These are phyloP conservation scores for Lycocerus yunnanus DNA, from an alignment of 2,888 invertebrate species.

Conservation along the genomic window DNA sequence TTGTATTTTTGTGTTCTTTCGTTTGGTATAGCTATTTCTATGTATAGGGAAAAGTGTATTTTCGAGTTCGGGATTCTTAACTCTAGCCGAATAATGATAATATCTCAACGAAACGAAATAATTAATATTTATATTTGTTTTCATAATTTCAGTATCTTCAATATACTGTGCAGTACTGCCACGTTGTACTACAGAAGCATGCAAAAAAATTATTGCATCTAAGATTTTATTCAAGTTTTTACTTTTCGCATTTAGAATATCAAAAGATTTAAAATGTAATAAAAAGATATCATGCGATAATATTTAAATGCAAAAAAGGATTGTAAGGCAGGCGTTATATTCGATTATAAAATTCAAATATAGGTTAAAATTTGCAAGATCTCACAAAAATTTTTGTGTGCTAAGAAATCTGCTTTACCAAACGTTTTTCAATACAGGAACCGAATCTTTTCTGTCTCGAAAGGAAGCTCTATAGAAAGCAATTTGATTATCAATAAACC, in stretches of 20 bases:
- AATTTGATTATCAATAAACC: constrained; percentile 23
- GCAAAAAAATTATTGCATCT: neutral
- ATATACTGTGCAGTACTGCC: too few species aligned
- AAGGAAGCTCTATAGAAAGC: constrained; percentile 16
- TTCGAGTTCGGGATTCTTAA: too few species aligned
- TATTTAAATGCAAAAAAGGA: neutral
- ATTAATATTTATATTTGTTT: too few species aligned
- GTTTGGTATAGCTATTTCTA: too few species aligned
- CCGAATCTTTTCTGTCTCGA: constrained; percentile 11
- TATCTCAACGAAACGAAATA: too few species aligned
- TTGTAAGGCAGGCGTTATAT: neutral
- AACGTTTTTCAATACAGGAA: neutral
- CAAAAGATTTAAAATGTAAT: neutral
- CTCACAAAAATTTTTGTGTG: neutral
- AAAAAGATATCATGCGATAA: neutral
- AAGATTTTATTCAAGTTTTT: neutral
- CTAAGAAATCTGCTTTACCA: neutral
- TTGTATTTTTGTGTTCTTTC: too few species aligned
- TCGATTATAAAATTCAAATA: neutral
- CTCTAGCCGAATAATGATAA: too few species aligned
- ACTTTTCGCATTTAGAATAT: neutral
- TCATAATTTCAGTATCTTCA: too few species aligned
- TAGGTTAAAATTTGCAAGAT: neutral
- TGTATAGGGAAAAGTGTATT: too few species aligned
- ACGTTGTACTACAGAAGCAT: neutral